Base-by-base conservation (phyloP, 2,888 invertebrate species). In the Mesoligia furuncula region DNA sequence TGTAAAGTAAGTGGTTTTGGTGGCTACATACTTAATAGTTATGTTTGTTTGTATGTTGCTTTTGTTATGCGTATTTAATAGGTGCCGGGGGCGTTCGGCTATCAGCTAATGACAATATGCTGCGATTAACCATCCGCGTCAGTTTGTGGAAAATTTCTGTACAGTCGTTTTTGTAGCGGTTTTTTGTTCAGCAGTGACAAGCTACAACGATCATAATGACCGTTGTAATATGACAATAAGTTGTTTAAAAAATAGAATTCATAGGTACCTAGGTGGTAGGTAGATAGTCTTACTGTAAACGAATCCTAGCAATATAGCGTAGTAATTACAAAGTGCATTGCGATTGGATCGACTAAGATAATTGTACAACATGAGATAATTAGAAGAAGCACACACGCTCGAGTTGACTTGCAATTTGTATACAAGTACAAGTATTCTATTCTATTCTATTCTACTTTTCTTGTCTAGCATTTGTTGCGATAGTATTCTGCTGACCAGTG, bases 1-100 rank as follows among this genome's bases (percentile, higher is more conserved):
- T 71, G 74, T 54, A 75, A 66, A 64, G 61, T 62, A 61, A 68
- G 59, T 73, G 61, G 79, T 66, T 77, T 65, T 81, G 39, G 45
- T 82, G 64, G 42, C 15, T 42, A 51, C 17, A 17, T 68, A 27
- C 31, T 73, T 69, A 27, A 79, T 45, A 67, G 61, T 36, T 77
- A n/a, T 54, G 51, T 65, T 27, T 48, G 54, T 72, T 62, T 57
- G 39, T 83, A 67, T 83, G 61, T 67, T 62, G 72, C 31, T 64
- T 36, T 82, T 54, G 42, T 70, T 59, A 77, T 57, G 24, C 0
- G 36, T 61, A 45, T 66, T 54, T 75, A 64, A 81, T 67, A 48
- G n/a, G 54, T 24, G 62, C 54, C 15, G 7, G n/a, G 48, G 36
- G 27, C 24, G 11, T 13, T 24, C 9, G 39, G 9, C 24, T 42